Evolutionary conservation across 2,888 invertebrate species (phyloP), one percentile per base, ranked within the genome.

Genomic region (Craniophora ligustri): DNA sequence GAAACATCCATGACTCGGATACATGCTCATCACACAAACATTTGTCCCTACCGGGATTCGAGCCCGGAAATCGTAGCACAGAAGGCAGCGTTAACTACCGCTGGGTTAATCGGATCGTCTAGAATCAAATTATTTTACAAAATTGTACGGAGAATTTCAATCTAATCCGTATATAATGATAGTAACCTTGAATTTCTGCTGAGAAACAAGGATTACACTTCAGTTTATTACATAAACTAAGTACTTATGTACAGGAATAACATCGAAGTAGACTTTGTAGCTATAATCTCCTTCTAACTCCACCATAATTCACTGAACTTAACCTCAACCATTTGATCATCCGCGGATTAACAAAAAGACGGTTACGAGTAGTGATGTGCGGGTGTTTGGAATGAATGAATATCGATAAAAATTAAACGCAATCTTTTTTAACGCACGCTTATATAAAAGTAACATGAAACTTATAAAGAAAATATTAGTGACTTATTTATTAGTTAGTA

Each of bases 291-390:
- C 28, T 39, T 51, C 57, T 57, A 62, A 68, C 57, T 42, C 57
- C 48, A 3, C 58, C 48, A 67, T 68, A 54, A 68, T 54, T 53
- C 48, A 67, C 72, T 18, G 63, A 62, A 68, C 54, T 64, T 62
- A 67, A 67, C 68, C 68, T 67, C 47, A 62, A 47, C 34, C 63
- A 62, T 64, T 68, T 67, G 67, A 71, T 71, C 67, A 67, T 71
- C 72, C 40, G 7, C 30, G 61, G 67, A 71, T 67, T 67, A 71
- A 48, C 49, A 68, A 62, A 67, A 64, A 64, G 54, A 67, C 54
- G 68, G 63, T 53, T 62, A 67, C 40, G 16, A 32, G 23, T 45
- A 68, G 63, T 62, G 63, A 26, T 32, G 63, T 18, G 15, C 13
- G 1, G 2, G 6, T 13, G 15, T 11, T 26, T 4, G 1, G n/a